Percentiles rank a stretch among this genome's conserved stretches.
Evolutionary conservation across 2,888 invertebrate species (phyloP).

Genomic region (Zaprionus obscuricornis): DNA sequence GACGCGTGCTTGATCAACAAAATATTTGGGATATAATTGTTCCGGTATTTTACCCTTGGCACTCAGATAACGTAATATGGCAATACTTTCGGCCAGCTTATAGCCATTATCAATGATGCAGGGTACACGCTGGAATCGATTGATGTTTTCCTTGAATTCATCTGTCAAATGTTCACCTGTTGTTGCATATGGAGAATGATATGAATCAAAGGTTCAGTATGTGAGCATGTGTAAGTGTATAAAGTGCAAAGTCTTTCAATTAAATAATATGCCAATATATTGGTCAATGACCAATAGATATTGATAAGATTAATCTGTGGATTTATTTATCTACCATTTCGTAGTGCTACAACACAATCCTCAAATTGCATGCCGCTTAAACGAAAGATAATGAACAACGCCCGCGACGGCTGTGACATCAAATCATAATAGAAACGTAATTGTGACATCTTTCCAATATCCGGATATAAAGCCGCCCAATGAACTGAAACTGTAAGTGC

Average conservation of each 20-base stretch:
- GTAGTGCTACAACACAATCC: constrained; percentile 86
- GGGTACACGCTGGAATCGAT: constrained; percentile 87
- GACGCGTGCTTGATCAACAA: constrained; percentile 86
- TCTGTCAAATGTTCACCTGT: constrained; percentile 86
- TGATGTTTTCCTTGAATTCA: constrained; percentile 85
- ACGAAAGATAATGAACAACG: constrained; percentile 88
- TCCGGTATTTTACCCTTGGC: constrained; percentile 83
- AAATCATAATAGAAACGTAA: constrained; percentile 88
- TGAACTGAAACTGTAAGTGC: too few species aligned
- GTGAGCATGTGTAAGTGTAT: not conserved
- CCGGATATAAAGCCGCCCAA: too few species aligned
- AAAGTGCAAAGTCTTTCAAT: constrained; percentile 15
- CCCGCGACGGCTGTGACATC: constrained; percentile 90
- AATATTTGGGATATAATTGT: constrained; percentile 88
- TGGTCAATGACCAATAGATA: too few species aligned
- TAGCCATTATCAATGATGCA: constrained; percentile 88
- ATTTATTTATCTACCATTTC: constrained; percentile 84
- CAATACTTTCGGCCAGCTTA: constrained; percentile 87
- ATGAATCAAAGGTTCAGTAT: not conserved
- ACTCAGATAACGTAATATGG: constrained; percentile 85
- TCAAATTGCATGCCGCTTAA: constrained; percentile 87
- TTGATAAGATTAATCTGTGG: constrained; percentile 17
- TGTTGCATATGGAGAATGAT: constrained; percentile 6
- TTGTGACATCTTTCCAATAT: constrained; percentile 79
- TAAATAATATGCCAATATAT: not conserved